Base-by-base conservation (phyloP, 2,797 vertebrate species). In the Cottoperca gobio region DNA sequence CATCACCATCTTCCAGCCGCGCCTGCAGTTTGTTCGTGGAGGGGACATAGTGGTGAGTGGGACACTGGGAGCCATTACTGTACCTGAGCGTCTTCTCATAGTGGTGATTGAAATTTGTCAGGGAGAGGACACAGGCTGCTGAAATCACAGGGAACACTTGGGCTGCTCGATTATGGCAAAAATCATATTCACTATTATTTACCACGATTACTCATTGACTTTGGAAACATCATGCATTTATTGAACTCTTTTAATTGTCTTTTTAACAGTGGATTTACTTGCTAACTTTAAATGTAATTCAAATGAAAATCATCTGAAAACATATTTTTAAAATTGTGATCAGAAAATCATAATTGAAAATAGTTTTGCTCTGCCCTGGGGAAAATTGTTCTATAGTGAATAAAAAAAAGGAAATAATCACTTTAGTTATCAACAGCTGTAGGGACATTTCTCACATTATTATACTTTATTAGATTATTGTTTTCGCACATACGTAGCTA, bases 41-140 rank as follows among this genome's bases (percentile, higher is more conserved):
- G 98, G 98, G 8, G 98, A 99, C 89, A 94, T 99, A 46, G 96
- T 99, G 58, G 98, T 99, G 92, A 96, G 97, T 77, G 46, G 17
- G 21, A 57, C 16, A 8, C 10, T 31, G 17, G 6, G 3, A 16
- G 35, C 33, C 14, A 0, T 58, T 3, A 50, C n/a, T 62, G 8
- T 45, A 28, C 37, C 12, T 7, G 10, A 49, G 16, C 6, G 2
- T 24, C 33, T 9, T 39, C 24, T 39, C 8, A 13, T 57, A 28
- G 0, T 46, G 0, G 19, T 6, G 59, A 35, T 55, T 4, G 33
- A 48, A 70, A 48, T 26, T 43, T 40, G n/a, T 26, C 17, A 48
- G n/a, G n/a, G n/a, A n/a, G 24, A 6, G 23, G 13, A 6, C 1
- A 16, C 8, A 37, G 11, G 48, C 40, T 31, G 14, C 24, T 54